A percentile compares a stretch with the other conserved stretches of the same genome.
Conservation (phyloP, 1,140 invertebrate species). For the Pogonomyrmex barbatus region DNA sequence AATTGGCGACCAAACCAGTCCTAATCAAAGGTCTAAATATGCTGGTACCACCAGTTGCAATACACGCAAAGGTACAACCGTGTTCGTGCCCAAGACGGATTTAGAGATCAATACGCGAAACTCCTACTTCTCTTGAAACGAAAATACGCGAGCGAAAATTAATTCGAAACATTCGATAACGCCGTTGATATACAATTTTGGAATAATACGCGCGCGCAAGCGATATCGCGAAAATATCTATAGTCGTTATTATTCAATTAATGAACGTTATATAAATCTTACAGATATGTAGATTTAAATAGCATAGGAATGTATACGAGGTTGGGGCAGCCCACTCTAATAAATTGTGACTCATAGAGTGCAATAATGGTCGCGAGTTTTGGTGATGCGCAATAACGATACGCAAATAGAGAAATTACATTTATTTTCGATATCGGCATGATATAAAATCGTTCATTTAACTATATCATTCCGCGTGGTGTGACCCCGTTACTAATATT, state of each 20-base stretch:
- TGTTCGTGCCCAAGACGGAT: constrained; percentile 24
- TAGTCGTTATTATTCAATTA: constrained; percentile 54
- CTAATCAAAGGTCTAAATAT: constrained; percentile 73
- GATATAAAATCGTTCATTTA: constrained; percentile 1
- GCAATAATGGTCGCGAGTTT: constrained; percentile 35
- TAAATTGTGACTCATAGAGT: constrained; percentile 48
- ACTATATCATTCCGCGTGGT: constrained; percentile 5
- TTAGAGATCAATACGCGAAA: constrained; percentile 51
- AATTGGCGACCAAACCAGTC: constrained; percentile 64
- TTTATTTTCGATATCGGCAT: neutral
- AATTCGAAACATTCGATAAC: constrained; percentile 45
- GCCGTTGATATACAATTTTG: constrained; percentile 3
- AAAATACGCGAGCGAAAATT: constrained; percentile 37
- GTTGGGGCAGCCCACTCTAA: constrained; percentile 7
- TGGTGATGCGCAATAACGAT: constrained; percentile 36
- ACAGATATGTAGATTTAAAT: constrained; percentile 38
- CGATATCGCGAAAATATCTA: constrained; percentile 45
- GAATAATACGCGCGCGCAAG: constrained; percentile 25
- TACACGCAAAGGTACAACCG: constrained; percentile 42
- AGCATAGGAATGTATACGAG: constrained; percentile 25
- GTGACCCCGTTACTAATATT: neutral
- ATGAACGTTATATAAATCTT: constrained; percentile 27
- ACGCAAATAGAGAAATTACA: constrained; percentile 34
- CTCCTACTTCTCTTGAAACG: neutral
- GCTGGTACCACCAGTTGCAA: constrained; percentile 70